A percentile compares a stretch with the other conserved stretches of the same genome.
Conservation (phyloP, 2,113 vertebrate genomes). For the Gopherus evgoodei region DNA sequence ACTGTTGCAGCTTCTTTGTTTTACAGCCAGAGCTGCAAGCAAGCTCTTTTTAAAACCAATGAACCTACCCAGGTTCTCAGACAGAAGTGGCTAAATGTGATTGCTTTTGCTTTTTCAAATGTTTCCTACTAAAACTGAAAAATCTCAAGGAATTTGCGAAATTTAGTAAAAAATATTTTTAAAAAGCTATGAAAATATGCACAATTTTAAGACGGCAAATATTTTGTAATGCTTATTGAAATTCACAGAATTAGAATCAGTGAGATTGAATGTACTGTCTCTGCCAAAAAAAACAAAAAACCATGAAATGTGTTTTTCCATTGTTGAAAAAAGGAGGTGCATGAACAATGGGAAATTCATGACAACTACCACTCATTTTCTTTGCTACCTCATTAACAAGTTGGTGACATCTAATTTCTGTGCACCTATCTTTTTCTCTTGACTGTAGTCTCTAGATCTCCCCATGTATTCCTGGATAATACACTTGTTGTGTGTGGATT, state of each 20-base stretch:
- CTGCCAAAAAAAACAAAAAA: background rate
- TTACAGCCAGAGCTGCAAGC: slow-evolving; percentile 13
- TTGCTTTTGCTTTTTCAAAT: background rate
- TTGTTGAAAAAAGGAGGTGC: background rate
- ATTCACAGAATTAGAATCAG: background rate
- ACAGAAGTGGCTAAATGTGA: background rate
- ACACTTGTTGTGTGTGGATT: too few relatives aligned
- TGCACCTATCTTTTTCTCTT: background rate
- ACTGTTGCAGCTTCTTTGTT: slow-evolving; percentile 24
- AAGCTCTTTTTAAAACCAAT: background rate
- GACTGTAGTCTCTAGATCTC: too few relatives aligned
- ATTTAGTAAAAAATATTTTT: background rate
- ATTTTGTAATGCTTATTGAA: background rate
- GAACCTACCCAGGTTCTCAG: background rate
- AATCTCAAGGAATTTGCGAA: background rate
- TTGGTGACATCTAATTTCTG: background rate
- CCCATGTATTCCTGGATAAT: background rate
- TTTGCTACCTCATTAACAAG: background rate
- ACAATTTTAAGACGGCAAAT: background rate
- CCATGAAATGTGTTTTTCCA: background rate
- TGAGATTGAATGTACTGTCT: background rate
- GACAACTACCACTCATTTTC: background rate
- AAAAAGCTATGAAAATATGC: background rate
- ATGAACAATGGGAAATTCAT: background rate
- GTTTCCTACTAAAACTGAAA: slow-evolving; percentile 22